Evolutionary conservation across 2,113 vertebrate genomes (phyloP).

Genomic region (Menidia beryllina): DNA sequence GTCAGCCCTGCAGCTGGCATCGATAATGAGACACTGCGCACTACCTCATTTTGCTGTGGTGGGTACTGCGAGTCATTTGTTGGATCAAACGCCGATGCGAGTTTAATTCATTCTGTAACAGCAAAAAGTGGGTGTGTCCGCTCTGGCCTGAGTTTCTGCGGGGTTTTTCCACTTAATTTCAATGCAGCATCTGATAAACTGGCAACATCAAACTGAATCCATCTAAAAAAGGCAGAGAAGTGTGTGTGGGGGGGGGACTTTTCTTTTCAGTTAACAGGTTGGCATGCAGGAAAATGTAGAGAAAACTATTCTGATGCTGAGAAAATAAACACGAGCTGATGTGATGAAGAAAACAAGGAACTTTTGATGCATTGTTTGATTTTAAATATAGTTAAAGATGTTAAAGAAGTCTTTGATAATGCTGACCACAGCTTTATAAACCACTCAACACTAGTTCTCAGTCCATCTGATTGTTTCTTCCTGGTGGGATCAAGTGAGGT

Average conservation of each 20-base stretch:
- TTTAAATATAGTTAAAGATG: too few species aligned
- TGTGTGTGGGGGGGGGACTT: neutral
- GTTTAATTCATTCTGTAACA: slow-evolving; percentile 5
- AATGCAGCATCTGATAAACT: neutral
- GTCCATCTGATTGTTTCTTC: slow-evolving; percentile 31
- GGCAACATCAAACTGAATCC: neutral
- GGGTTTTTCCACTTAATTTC: slow-evolving; percentile 14
- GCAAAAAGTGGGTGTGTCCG: slow-evolving; percentile 5
- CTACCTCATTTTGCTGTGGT: slow-evolving; percentile 37
- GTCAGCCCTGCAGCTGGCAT: slow-evolving; percentile 28
- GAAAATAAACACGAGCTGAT: neutral
- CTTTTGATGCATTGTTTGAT: too few species aligned
- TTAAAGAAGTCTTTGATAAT: neutral
- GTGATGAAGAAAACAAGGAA: too few species aligned
- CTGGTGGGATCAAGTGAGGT: slow-evolving; percentile 10
- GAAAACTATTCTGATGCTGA: neutral
- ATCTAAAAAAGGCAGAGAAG: neutral
- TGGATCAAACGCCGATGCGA: slow-evolving; percentile 2
- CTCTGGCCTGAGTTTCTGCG: neutral
- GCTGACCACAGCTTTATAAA: neutral
- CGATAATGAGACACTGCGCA: slow-evolving; percentile 5
- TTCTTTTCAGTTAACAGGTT: neutral
- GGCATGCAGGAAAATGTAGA: neutral
- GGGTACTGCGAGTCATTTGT: slow-evolving; percentile 21
- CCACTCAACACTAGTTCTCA: slow-evolving; percentile 16